Evolutionary conservation across 2,113 vertebrate species (phyloP).

Genomic region (Psilopsiagon aurifrons): DNA sequence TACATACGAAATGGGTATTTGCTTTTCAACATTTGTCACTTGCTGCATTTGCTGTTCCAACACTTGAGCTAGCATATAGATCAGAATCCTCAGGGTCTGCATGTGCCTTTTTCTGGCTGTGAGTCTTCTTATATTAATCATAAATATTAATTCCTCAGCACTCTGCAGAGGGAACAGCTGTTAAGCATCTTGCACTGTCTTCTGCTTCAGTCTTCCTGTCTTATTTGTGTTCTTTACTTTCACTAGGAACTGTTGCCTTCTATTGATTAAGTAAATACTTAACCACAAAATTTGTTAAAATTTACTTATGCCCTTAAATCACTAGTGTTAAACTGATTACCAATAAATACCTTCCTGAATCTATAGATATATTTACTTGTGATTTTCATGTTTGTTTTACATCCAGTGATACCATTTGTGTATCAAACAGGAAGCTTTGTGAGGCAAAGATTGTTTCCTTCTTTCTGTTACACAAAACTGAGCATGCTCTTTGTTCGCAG

Average conservation of each 20-base stretch:
- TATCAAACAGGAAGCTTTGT: neutral
- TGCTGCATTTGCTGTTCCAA: neutral
- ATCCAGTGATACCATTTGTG: neutral
- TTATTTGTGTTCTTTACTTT: neutral
- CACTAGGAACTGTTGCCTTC: neutral
- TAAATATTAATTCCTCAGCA: neutral
- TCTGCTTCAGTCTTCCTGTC: neutral
- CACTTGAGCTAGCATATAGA: neutral
- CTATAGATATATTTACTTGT: neutral
- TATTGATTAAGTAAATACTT: neutral
- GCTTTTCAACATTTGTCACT: accelerated
- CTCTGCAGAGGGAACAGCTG: neutral
- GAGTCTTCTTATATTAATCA: neutral
- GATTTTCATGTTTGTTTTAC: neutral
- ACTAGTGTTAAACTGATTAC: neutral
- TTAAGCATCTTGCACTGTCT: neutral
- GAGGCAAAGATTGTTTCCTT: neutral
- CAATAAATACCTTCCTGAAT: neutral
- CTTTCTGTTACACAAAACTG: neutral
- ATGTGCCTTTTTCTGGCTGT: neutral
- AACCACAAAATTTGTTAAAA: neutral
- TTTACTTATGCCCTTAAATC: neutral
- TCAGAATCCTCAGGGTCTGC: neutral
- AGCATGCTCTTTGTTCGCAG: neutral
- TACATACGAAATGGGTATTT: neutral